Evolutionary conservation across 37 sponge, comb jelly and placozoan genomes (phyloP).

Genomic region (Corticium candelabrum): DNA sequence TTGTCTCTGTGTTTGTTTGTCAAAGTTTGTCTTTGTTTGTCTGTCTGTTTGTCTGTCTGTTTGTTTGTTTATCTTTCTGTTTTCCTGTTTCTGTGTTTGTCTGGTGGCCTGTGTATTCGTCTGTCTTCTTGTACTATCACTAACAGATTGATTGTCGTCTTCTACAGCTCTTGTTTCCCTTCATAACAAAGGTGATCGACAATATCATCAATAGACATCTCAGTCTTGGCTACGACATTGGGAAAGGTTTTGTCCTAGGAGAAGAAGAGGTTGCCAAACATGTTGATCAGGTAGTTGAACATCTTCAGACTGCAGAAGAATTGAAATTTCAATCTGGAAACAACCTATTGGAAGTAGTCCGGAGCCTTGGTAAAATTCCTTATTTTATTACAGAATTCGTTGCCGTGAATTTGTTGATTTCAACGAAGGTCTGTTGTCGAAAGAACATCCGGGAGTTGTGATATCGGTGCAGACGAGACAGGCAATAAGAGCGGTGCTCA

Average conservation of each 20-base stretch:
- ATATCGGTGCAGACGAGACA: slow-evolving; percentile 79
- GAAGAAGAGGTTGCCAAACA: slow-evolving; percentile 74
- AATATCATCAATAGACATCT: slow-evolving; percentile 44
- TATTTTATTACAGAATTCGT: background rate
- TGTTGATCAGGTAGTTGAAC: slow-evolving; percentile 51
- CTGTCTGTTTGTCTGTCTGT: no score
- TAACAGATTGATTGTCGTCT: slow-evolving; percentile 15
- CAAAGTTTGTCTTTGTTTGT: no score
- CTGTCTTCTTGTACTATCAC: no score
- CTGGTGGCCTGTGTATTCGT: no score
- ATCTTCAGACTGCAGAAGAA: slow-evolving; percentile 31
- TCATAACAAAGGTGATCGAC: slow-evolving; percentile 39
- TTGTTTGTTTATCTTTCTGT: no score
- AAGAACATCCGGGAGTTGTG: slow-evolving; percentile 62
- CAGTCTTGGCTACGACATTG: slow-evolving; percentile 77
- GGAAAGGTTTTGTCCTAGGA: slow-evolving; percentile 70
- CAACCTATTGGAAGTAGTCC: slow-evolving; percentile 40
- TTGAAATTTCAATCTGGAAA: slow-evolving; percentile 23
- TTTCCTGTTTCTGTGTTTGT: no score
- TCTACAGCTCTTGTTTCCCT: slow-evolving; percentile 38
- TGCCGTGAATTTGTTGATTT: background rate
- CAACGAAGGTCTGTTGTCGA: slow-evolving; percentile 38
- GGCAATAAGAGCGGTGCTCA: slow-evolving; percentile 66
- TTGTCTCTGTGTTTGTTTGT: no score
- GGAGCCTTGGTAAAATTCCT: slow-evolving; percentile 33